Base-by-base conservation (phyloP, 2,113 vertebrate genomes). In the Grallaria varia region DNA sequence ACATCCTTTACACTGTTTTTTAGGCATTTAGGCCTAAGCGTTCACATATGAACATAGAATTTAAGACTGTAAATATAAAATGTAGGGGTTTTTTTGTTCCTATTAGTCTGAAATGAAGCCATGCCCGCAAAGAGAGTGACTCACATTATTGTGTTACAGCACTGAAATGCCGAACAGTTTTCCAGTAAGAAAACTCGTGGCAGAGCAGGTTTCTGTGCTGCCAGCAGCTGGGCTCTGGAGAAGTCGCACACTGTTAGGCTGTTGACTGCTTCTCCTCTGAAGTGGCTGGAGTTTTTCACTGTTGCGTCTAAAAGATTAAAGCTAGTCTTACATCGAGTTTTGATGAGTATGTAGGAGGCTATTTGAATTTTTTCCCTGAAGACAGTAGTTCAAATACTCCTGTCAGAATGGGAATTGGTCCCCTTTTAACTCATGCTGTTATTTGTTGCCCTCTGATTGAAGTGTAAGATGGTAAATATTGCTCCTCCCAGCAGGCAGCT, bases 351-450 rank as follows among this genome's bases (percentile, higher is more conserved):
- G 92, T 94, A 84, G 88, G 91, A 84, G 84, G 86, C 39, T 82
- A 12, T 94, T 96, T 78, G 83, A 90, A 37, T 85, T 74, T 42
- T 63, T 33, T 44, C 89, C 93, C 84, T 77, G 59, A 76, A 90
- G 93, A 91, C 62, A 80, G 77, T 40, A 87, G 87, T 94, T 95
- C 77, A 94, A 35, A 74, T 91, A 8, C 62, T 80, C 31, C 33
- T 56, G 42, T 75, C 0, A 4, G 56, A 75, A 39, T 55, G 83
- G 58, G 87, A 94, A 78, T 63, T 44, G 64, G 64, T 81, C 55
- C 68, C 55, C 64, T 95, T 95, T 95, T 74, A 93, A 80, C 72
- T 90, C 3, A 1, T 0, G 8, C 78, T 85, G 71, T n/a, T 86
- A 21, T 81, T 86, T 83, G 76, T 84, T 93, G 68, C 82, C 60